Base-by-base conservation (phyloP, 2,113 vertebrate species). In the Indicator indicator region DNA sequence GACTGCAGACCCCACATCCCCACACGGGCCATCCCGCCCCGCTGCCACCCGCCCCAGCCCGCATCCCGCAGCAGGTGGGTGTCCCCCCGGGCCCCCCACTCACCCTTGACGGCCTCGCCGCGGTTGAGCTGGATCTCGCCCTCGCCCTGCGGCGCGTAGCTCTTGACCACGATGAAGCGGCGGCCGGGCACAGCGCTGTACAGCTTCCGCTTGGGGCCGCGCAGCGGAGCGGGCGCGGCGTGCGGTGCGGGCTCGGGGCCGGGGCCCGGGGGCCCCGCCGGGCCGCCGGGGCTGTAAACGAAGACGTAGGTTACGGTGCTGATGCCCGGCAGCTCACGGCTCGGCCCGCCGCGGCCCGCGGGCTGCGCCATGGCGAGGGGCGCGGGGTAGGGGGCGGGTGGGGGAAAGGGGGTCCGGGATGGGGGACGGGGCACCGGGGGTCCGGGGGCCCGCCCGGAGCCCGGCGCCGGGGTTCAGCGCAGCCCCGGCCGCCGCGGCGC, bases 131-230 rank as follows among this genome's bases (percentile, higher is more conserved):
- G 99, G 96, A 99, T 99, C 98, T 99, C 99, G 81, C 98, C 99
- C 40, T 99, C 98, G 89, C 99, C 99, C 95, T 98, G 99, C 67
- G 99, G 99, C 17, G 98, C 96, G 98, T 99, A 98, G 96, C 99
- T 98, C 97, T 99, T 99, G 89, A 99, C 99, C 77, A 98, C 99
- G 91, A 99, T 99, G 98, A 99, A 99, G 95, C 98, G 98, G 96
- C 99, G 98, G 92, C 99, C 99, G 83, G 99, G 99, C 95, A 99
- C 99, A 30, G 99, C 99, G 91, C 99, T 99, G 98, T 99, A 99
- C 97, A 99, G 98, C 98, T 99, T 99, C 95, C 98, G 98, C 95
- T 99, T 99, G 97, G 99, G 99, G 94, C 99, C 99, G 40, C 98
- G 98, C 90, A 98, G 97, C 36, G 97, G 95, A 91, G 98, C 97